Evolutionary conservation across 35 echinoderm and acorn worm genomes (phyloP), one percentile per base, ranked within the genome.

Genomic region (Ophioderma brevispina): DNA sequence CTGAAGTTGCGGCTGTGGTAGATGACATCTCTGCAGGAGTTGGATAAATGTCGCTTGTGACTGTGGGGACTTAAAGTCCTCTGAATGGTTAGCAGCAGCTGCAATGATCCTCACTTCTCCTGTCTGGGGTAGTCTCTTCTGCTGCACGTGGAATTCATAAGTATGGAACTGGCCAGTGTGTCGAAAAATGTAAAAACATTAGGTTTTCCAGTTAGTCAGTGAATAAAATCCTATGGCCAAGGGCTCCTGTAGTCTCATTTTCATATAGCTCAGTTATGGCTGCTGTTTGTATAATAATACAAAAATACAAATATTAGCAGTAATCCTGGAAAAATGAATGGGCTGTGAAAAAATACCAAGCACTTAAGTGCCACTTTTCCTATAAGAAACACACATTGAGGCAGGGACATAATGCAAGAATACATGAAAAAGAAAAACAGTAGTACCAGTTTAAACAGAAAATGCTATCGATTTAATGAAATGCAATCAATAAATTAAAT

Each of bases 151-250:
- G 76, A 94, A 94, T 8, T 84, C 92, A 84, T 84, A 32, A 80
- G 59, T 81, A 78, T 56, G 40, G 59, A 35, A 0, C 35, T 31
- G 38, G 92, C 81, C 63, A n/a, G n/a, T n/a, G 64, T 91, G 34
- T 36, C 6, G 5, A 64, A 0, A 38, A 90, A 91, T 28, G 87
- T 86, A 52, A 91, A 81, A 38, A 90, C 88, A 56, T 91, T 86
- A 84, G 80, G 10, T 70, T 86, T 90, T 33, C 88, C 92, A 80
- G 85, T 91, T 32, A 94, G 0, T 37, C 82, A 14, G 88, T 90
- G 15, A 90, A 84, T 3, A 90, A 0, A 0, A 70, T 92, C 83
- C 14, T 84, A 41, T 33, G 77, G 55, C 81, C 76, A 59, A 75
- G 77, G 64, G 81, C 84, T 70, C 59, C n/a, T 25, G 2, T n/a